phyloP scores from a whole-genome alignment of 2,888 invertebrate species.

The Leptinotarsa peninsularis region DNA sequence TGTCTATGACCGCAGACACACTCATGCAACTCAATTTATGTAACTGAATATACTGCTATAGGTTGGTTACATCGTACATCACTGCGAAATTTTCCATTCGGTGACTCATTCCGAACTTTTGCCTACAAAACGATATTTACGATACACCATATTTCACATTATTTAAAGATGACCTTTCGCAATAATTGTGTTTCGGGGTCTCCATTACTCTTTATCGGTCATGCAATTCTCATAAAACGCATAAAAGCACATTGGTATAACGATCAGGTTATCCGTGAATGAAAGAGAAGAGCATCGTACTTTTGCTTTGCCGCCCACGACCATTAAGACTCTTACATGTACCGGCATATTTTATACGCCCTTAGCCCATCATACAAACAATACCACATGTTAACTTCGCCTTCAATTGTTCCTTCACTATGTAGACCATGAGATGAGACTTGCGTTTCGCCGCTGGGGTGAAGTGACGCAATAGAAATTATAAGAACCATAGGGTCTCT shows the following conservation, averaged over 20 bases:
- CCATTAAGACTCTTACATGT: constrained; percentile 36
- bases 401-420: constrained; percentile 36
- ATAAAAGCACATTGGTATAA: constrained; percentile 28
- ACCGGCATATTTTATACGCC: constrained; percentile 52
- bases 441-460: constrained; percentile 24
- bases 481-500: too few relatives aligned
- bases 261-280: constrained; percentile 37
- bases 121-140: constrained; percentile 20
- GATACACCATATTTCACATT: constrained; percentile 32
- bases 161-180: constrained; percentile 41
- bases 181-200: constrained; percentile 46
- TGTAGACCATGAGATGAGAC: constrained; percentile 34
- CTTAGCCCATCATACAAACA: constrained; percentile 47
- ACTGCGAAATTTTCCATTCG: constrained; percentile 23
- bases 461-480: constrained; percentile 12
- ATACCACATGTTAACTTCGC: constrained; percentile 38
- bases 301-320: constrained; percentile 35
- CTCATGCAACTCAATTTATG: constrained; percentile 5
- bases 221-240: constrained; percentile 27
- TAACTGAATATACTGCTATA: constrained; percentile 24
- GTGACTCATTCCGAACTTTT: constrained; percentile 34
- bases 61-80: constrained; percentile 30
- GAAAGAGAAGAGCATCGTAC: constrained; percentile 34
- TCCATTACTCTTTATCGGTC: constrained; percentile 35
- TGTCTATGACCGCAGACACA: constrained; percentile 7